phyloP scores from a whole-genome alignment of 2,113 vertebrate genomes.

The Esox niger region DNA sequence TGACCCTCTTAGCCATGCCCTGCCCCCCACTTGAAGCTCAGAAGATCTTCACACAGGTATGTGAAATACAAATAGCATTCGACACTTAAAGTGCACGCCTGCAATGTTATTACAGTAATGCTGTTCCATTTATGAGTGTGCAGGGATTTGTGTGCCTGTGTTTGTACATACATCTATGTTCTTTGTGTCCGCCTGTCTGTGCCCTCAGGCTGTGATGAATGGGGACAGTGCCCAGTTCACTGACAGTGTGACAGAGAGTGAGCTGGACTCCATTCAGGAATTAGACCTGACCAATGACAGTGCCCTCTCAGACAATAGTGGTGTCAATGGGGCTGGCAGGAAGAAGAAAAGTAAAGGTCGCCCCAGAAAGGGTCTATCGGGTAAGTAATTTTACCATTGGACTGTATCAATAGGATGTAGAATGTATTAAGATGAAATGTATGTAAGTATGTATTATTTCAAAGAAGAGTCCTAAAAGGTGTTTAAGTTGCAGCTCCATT shows the following conservation, averaged over 20 bases:
- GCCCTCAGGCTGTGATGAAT: slow-evolving; percentile 51
- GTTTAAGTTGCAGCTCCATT: too few species aligned
- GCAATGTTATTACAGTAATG: neutral
- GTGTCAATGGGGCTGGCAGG: slow-evolving; percentile 11
- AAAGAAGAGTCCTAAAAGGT: too few species aligned
- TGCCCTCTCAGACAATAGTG: slow-evolving; percentile 19
- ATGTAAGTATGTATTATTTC: too few species aligned
- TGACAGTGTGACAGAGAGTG: slow-evolving; percentile 45
- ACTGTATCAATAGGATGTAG: too few species aligned
- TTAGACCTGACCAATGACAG: slow-evolving; percentile 32
- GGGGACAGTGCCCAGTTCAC: slow-evolving; percentile 17
- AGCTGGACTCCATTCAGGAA: slow-evolving; percentile 18
- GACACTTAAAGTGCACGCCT: neutral
- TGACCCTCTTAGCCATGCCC: slow-evolving; percentile 67
- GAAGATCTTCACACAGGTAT: slow-evolving; percentile 64
- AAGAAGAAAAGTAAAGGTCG: slow-evolving; percentile 13
- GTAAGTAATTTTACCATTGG: neutral
- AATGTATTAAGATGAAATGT: too few species aligned
- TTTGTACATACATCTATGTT: neutral
- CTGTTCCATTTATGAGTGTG: neutral
- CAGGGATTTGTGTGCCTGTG: neutral
- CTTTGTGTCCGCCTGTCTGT: slow-evolving; percentile 1
- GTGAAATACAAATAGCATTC: neutral
- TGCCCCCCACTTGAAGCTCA: slow-evolving; percentile 61
- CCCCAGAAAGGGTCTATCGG: slow-evolving; percentile 11